phyloP scores from a whole-genome alignment of 2,113 vertebrate species.

The Chlorocebus sabaeus region DNA sequence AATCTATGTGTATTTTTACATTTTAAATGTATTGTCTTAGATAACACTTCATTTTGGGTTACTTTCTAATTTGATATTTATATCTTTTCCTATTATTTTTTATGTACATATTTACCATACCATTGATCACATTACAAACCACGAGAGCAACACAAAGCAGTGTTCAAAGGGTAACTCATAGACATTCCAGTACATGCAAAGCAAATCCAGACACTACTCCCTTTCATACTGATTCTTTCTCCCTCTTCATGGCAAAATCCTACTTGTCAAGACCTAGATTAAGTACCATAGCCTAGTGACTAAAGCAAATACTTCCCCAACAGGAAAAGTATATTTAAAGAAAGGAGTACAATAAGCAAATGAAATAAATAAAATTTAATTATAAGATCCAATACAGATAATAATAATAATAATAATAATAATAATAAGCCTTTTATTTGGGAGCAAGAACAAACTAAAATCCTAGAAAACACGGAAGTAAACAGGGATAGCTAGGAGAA shows the following conservation, averaged over 20 bases:
- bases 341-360: neutral
- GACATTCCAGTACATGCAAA: neutral
- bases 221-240: neutral
- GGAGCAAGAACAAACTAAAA: neutral
- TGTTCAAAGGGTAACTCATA: neutral
- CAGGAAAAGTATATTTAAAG: neutral
- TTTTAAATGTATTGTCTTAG: neutral
- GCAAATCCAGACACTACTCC: neutral
- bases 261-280: neutral
- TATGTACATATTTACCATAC: neutral
- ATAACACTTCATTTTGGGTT: neutral
- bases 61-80: neutral
- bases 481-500: neutral
- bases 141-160: neutral
- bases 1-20: neutral
- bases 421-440: neutral
- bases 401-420: neutral
- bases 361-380: neutral
- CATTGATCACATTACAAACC: neutral
- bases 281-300: neutral
- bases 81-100: neutral
- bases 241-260: neutral
- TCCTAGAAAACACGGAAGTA: neutral
- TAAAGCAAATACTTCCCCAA: neutral
- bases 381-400: neutral